Conservation (phyloP, 1,140 invertebrate genomes). For the Heliconius congener region DNA sequence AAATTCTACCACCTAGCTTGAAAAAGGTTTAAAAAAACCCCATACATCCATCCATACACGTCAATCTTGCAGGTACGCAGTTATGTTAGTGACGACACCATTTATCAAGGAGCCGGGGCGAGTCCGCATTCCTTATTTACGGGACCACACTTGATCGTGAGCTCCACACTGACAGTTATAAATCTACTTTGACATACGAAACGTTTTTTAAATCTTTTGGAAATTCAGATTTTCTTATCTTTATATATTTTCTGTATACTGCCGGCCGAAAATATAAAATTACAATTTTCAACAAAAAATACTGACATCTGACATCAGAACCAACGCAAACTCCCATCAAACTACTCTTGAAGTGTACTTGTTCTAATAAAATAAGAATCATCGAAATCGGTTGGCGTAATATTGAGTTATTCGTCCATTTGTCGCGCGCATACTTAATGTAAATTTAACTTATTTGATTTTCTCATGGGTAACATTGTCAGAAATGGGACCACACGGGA, state of each 20-base stretch:
- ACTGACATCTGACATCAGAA: no score
- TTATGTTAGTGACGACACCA: background rate
- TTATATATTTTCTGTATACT: background rate
- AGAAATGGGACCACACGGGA: no score
- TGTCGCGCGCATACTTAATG: no score
- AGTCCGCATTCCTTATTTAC: conserved; percentile 49
- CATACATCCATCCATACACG: background rate
- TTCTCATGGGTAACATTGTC: no score
- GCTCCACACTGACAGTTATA: conserved; percentile 3
- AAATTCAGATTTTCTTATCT: background rate
- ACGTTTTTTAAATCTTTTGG: background rate
- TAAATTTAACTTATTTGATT: no score
- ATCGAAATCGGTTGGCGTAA: no score
- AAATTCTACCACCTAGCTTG: no score
- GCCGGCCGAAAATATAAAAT: background rate
- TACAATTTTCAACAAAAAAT: no score
- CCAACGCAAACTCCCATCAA: no score
- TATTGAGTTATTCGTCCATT: no score
- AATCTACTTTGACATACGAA: background rate
- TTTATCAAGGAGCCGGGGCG: conserved; percentile 15
- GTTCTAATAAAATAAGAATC: no score
- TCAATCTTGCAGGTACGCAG: background rate
- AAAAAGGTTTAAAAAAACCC: background rate
- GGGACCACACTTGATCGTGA: conserved; percentile 37
- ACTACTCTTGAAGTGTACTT: no score